Evolutionary conservation across 1,140 invertebrate genomes (phyloP).

Genomic region (Solenopsis fugax): DNA sequence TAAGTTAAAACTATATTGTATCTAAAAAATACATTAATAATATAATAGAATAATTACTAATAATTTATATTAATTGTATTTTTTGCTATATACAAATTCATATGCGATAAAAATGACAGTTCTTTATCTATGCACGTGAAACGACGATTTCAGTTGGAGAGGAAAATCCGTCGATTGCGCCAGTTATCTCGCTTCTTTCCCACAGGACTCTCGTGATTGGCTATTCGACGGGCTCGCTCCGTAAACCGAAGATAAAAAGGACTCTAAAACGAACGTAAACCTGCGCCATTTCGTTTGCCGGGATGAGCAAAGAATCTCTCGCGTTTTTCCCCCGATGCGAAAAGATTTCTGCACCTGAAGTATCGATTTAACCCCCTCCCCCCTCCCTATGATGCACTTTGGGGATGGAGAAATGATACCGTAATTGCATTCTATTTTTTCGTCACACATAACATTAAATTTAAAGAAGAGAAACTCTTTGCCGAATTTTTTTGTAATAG

Average conservation of each 20-base stretch:
- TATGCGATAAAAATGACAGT: background rate
- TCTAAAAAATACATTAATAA: background rate
- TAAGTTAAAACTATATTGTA: constrained; percentile 1
- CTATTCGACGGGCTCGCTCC: constrained; percentile 31
- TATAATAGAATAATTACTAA: too few relatives aligned
- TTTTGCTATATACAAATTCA: background rate
- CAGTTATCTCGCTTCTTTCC: background rate
- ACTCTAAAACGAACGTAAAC: constrained; percentile 36
- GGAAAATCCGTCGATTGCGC: constrained; percentile 12
- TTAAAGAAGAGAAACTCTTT: background rate
- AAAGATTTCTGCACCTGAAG: constrained; percentile 11
- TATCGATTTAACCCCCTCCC: background rate
- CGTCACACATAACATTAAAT: background rate
- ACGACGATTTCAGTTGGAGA: background rate
- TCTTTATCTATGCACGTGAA: background rate
- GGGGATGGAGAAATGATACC: background rate
- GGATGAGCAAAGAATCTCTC: constrained; percentile 15
- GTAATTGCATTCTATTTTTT: constrained; percentile 1
- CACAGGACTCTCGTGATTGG: constrained; percentile 35
- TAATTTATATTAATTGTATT: background rate
- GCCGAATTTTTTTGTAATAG: background rate
- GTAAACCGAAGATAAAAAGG: constrained; percentile 57
- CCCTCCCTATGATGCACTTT: background rate
- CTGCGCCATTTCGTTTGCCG: constrained; percentile 20
- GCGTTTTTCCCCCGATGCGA: background rate